Evolutionary conservation across 2,113 vertebrate species (phyloP).

Genomic region (Pithys albifrons): DNA sequence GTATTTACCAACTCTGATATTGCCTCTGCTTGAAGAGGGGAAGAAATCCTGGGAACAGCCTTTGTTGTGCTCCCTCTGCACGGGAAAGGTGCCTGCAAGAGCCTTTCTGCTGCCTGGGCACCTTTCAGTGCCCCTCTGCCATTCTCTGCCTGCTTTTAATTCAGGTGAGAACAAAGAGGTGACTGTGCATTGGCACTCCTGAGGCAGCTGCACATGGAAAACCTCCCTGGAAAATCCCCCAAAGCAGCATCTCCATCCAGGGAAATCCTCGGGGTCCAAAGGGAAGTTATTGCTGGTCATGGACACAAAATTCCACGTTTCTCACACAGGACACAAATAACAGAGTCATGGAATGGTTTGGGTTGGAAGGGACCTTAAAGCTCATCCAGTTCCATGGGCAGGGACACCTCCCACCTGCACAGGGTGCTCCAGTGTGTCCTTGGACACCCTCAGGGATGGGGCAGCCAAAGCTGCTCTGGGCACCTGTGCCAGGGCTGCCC

Average conservation of each 20-base stretch:
- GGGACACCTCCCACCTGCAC: background rate
- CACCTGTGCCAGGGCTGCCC: background rate
- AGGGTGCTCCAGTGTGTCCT: background rate
- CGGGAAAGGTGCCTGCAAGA: background rate
- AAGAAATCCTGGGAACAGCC: background rate
- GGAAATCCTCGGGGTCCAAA: background rate
- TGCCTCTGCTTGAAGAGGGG: background rate
- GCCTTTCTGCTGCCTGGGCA: background rate
- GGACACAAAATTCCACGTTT: background rate
- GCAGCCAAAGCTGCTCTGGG: background rate
- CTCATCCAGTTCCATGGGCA: background rate
- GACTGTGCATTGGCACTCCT: background rate
- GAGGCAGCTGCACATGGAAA: background rate
- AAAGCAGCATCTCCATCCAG: background rate
- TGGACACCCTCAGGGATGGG: background rate
- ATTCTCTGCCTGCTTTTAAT: background rate
- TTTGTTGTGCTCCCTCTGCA: background rate
- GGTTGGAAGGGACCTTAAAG: background rate
- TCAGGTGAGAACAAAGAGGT: background rate
- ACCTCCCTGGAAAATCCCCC: background rate
- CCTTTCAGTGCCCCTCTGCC: background rate
- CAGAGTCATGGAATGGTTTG: background rate
- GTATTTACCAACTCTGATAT: background rate
- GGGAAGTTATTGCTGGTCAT: background rate
- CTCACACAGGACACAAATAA: background rate